These are phyloP conservation scores for Plectropomus leopardus DNA, from an alignment of 2,113 vertebrate species.

Conservation along the genomic window DNA sequence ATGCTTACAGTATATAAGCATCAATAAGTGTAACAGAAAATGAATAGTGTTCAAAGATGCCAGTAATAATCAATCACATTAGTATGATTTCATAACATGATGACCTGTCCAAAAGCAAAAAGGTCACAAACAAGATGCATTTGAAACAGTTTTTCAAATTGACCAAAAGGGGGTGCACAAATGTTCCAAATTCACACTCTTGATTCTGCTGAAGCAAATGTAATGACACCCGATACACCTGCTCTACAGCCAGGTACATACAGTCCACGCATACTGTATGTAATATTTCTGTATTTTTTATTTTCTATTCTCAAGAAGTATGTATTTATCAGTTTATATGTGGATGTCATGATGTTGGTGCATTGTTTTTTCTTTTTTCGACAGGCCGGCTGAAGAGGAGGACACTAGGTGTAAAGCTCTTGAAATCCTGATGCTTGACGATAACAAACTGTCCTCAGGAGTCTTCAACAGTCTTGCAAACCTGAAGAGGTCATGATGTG, in stretches of 20 bases:
- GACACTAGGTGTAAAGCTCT: conserved; percentile 80
- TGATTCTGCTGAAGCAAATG: neutral
- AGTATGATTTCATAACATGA: neutral
- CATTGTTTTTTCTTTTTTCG: neutral
- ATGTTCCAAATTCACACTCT: conserved; percentile 24
- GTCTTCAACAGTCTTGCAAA: conserved; percentile 86
- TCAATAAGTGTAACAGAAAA: no score
- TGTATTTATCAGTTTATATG: neutral
- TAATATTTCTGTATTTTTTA: no score
- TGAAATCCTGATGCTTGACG: conserved; percentile 88
- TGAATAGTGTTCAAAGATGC: neutral
- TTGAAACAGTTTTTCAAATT: conserved; percentile 19
- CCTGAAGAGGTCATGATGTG: conserved; percentile 82
- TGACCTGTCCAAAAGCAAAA: neutral
- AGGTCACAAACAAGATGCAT: neutral
- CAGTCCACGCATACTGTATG: no score
- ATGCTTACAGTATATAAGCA: neutral
- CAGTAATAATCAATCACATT: neutral
- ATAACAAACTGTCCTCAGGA: conserved; percentile 85
- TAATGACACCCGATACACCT: conserved; percentile 2
- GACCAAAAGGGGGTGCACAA: conserved; percentile 67
- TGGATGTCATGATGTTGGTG: neutral
- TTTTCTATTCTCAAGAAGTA: no score
- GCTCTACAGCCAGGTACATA: neutral
- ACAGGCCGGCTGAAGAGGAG: conserved; percentile 49